A percentile compares a stretch with the other conserved stretches of the same genome.
phyloP scores from a whole-genome alignment of 2,888 invertebrate species.

The Andrena bicolor region DNA sequence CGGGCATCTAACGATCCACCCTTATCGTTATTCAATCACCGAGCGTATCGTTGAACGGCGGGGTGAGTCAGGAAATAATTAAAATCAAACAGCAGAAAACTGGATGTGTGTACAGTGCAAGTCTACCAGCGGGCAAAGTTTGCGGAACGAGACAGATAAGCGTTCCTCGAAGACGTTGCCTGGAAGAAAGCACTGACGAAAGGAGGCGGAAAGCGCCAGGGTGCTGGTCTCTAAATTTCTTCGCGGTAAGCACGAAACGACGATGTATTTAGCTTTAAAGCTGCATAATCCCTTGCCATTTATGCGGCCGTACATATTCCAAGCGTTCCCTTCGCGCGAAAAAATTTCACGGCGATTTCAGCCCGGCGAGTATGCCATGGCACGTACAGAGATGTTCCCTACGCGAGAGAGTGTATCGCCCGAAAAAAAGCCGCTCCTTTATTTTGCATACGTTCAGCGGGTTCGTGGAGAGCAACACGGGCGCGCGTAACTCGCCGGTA shows the following conservation, averaged over 20 bases:
- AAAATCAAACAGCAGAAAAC: constrained; percentile 6
- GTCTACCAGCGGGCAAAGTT: constrained; percentile 6
- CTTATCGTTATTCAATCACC: not conserved
- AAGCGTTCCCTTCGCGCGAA: constrained; percentile 31
- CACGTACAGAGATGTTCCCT: constrained; percentile 36
- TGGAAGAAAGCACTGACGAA: constrained; percentile 15
- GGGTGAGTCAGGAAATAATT: constrained; percentile 21
- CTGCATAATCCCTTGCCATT: constrained; percentile 35
- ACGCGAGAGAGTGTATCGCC: constrained; percentile 6
- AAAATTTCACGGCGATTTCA: constrained; percentile 40
- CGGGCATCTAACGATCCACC: not conserved
- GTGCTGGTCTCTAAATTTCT: constrained; percentile 30
- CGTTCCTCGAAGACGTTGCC: constrained; percentile 7
- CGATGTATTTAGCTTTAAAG: constrained; percentile 10
- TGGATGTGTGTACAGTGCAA: not conserved
- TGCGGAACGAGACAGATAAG: constrained; percentile 12
- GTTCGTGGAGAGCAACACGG: not conserved
- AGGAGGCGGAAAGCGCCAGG: not conserved
- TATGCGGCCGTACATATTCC: constrained; percentile 57
- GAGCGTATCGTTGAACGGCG: not conserved
- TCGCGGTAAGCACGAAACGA: not conserved
- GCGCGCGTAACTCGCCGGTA: constrained; percentile 13
- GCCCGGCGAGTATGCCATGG: constrained; percentile 17
- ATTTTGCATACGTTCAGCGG: constrained; percentile 29
- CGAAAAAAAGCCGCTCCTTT: constrained; percentile 16